These are phyloP conservation scores for Tipula unca DNA, from an alignment of 2,888 invertebrate genomes.

Conservation along the genomic window DNA sequence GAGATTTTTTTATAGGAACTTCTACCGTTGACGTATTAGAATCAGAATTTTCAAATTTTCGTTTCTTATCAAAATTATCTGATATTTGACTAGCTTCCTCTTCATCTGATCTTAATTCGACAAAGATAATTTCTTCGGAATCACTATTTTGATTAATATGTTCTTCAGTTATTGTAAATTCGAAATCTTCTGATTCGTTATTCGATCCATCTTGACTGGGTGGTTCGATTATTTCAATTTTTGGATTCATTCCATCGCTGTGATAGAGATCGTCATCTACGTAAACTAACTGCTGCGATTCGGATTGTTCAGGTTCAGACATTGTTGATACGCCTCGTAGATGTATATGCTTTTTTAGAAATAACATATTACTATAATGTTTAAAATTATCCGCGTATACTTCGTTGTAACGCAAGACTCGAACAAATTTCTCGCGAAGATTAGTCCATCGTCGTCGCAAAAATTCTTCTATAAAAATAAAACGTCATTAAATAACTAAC, in stretches of 20 bases:
- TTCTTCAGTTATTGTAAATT: neutral
- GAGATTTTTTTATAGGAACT: neutral
- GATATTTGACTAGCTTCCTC: neutral
- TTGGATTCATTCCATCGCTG: neutral
- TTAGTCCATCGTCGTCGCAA: slow-evolving; percentile 22
- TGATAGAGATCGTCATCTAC: neutral
- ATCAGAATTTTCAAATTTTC: neutral
- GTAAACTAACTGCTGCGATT: neutral
- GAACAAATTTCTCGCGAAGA: slow-evolving; percentile 20
- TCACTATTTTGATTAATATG: neutral
- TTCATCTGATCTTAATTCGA: neutral
- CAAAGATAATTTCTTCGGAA: neutral
- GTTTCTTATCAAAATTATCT: neutral
- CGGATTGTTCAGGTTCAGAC: neutral
- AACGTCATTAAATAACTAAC: neutral
- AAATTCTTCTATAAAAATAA: neutral
- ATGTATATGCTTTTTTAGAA: slow-evolving; percentile 18
- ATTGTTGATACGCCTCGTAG: neutral
- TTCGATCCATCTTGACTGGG: neutral
- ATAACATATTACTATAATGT: slow-evolving; percentile 22
- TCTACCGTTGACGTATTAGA: neutral
- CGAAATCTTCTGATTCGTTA: neutral
- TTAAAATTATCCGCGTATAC: slow-evolving; percentile 16
- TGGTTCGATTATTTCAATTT: neutral
- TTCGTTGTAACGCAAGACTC: neutral